Conservation (phyloP, 2,888 invertebrate species). For the Petrolisthes manimaculis region DNA sequence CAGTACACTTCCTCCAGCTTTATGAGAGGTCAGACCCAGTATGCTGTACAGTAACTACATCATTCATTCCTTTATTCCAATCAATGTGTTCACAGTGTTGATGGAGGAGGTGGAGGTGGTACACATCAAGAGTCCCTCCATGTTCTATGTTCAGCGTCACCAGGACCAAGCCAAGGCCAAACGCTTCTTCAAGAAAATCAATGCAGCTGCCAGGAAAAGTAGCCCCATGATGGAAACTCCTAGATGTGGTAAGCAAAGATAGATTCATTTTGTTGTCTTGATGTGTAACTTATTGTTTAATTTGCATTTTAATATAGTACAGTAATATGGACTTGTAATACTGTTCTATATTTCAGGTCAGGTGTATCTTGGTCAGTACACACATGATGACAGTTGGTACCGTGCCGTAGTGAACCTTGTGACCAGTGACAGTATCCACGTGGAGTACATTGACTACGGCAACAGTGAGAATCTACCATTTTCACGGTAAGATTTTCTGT, state of each 20-base stretch:
- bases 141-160: constrained; percentile 27
- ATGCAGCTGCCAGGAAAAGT: neutral
- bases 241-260: neutral
- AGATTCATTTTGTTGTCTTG: neutral
- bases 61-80: neutral
- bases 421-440: constrained; percentile 70
- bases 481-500: constrained; percentile 11
- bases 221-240: neutral
- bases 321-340: no score
- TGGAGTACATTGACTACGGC: constrained; percentile 79
- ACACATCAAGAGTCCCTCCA: constrained; percentile 34
- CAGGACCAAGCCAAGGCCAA: constrained; percentile 5
- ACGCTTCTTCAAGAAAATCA: constrained; percentile 19
- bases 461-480: constrained; percentile 68
- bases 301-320: no score
- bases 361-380: constrained; percentile 38
- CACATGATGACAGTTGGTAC: constrained; percentile 43
- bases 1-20: neutral
- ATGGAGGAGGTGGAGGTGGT: constrained; percentile 39
- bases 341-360: constrained; percentile 27
- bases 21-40: neutral
- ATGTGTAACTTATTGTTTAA: neutral
- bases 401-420: constrained; percentile 36
- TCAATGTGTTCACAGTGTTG: neutral
- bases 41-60: neutral